Conservation (phyloP, 2,113 vertebrate species). For the Calcarius ornatus region DNA sequence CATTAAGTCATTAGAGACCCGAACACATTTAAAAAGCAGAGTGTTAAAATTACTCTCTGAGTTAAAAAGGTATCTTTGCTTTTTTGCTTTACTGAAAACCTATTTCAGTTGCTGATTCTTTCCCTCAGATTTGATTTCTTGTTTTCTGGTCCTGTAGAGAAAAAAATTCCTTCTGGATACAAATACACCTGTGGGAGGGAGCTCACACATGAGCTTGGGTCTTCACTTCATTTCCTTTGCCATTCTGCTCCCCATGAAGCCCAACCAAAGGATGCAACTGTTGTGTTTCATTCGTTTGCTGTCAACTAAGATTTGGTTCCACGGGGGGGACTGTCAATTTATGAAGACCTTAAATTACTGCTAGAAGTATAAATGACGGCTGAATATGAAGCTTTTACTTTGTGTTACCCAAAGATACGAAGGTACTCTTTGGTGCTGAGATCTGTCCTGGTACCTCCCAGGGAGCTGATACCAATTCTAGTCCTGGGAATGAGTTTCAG, state of each 20-base stretch:
- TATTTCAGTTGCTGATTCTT: background rate
- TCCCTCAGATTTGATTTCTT: background rate
- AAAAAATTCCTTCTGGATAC: background rate
- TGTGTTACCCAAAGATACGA: background rate
- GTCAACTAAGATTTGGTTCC: background rate
- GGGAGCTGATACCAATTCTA: background rate
- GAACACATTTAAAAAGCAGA: background rate
- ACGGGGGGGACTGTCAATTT: background rate
- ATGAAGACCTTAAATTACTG: background rate
- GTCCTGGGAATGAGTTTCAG: background rate
- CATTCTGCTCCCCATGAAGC: background rate
- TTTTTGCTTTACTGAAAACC: background rate
- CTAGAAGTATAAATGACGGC: background rate
- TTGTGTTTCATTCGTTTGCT: background rate
- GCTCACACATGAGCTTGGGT: background rate
- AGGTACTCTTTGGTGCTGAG: background rate
- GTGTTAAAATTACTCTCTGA: background rate
- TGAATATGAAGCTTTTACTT: background rate
- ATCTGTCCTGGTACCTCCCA: background rate
- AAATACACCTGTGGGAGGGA: background rate
- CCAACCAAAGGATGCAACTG: background rate
- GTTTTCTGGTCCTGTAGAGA: background rate
- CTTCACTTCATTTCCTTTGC: background rate
- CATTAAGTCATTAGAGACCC: background rate
- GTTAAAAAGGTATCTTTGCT: background rate